These are phyloP conservation scores for Dimorphilus gyrociliatus DNA, from an alignment of 2,888 invertebrate genomes.

Conservation along the genomic window DNA sequence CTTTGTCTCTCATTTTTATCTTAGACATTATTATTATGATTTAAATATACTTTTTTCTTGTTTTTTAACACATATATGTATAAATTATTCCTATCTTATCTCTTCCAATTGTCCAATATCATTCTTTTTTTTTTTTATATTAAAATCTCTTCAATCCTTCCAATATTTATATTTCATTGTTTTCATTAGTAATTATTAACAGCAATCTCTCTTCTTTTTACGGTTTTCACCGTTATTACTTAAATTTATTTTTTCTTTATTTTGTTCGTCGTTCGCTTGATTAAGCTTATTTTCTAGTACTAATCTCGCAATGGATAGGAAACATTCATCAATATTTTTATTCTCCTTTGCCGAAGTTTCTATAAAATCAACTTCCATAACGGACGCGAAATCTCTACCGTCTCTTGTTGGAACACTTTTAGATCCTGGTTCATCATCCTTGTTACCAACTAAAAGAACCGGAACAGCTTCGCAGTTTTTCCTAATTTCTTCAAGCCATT, in stretches of 20 bases:
- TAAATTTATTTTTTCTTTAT: slow-evolving; percentile 6
- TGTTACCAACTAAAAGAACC: slow-evolving; percentile 35
- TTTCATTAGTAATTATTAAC: too few species aligned
- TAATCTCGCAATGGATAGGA: slow-evolving; percentile 55
- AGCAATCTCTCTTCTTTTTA: slow-evolving; percentile 7
- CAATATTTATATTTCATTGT: too few species aligned
- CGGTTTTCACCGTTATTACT: not conserved
- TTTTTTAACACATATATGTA: too few species aligned
- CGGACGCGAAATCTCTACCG: slow-evolving; percentile 85
- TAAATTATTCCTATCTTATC: too few species aligned
- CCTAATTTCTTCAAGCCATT: slow-evolving; percentile 98
- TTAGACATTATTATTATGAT: too few species aligned
- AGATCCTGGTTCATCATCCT: slow-evolving; percentile 33
- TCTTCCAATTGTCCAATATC: too few species aligned
- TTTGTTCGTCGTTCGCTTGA: slow-evolving; percentile 19
- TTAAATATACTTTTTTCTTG: too few species aligned
- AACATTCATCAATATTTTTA: slow-evolving; percentile 93
- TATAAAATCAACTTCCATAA: slow-evolving; percentile 90
- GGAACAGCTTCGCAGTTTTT: slow-evolving; percentile 99
- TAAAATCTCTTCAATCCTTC: too few species aligned
- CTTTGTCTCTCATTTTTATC: too few species aligned
- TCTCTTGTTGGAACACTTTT: slow-evolving; percentile 94
- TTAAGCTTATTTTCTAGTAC: slow-evolving; percentile 64
- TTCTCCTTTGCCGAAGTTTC: slow-evolving; percentile 99
- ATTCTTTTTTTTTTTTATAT: too few species aligned